phyloP scores from a whole-genome alignment of 2,797 vertebrate species.

The Salarias fasciatus region DNA sequence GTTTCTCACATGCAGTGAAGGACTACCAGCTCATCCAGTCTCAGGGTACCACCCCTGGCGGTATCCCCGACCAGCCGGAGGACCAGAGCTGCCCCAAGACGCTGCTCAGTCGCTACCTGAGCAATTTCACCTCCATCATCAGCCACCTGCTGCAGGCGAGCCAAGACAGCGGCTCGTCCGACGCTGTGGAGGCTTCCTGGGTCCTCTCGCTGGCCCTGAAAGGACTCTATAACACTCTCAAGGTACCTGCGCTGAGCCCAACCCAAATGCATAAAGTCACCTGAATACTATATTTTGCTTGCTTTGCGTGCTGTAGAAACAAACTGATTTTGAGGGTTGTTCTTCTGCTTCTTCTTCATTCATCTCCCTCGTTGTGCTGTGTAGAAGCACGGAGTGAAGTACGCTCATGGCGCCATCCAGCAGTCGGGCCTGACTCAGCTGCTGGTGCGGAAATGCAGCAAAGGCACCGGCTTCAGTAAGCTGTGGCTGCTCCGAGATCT shows the following conservation, averaged over 20 bases:
- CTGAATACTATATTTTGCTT: too few species aligned
- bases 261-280: too few species aligned
- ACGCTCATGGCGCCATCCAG: constrained; percentile 89
- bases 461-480: constrained; percentile 98
- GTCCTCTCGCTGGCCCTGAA: constrained; percentile 94
- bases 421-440: constrained; percentile 91
- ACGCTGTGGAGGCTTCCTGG: constrained; percentile 96
- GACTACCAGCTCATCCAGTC: constrained; percentile 94
- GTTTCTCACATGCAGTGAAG: constrained; percentile 83
- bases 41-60: constrained; percentile 74
- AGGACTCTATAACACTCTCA: constrained; percentile 94
- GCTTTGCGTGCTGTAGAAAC: too few species aligned
- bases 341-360: too few species aligned
- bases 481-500: constrained; percentile 96
- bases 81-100: constrained; percentile 52
- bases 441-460: constrained; percentile 96
- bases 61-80: constrained; percentile 52
- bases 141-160: constrained; percentile 89
- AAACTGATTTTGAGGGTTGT: too few species aligned
- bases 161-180: constrained; percentile 85
- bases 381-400: constrained; percentile 90
- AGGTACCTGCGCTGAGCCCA: constrained; percentile 77
- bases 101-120: constrained; percentile 88
- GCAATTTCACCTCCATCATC: constrained; percentile 91
- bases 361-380: not conserved